Conservation (phyloP, 2,797 vertebrate genomes). For the Syncerus caffer region DNA sequence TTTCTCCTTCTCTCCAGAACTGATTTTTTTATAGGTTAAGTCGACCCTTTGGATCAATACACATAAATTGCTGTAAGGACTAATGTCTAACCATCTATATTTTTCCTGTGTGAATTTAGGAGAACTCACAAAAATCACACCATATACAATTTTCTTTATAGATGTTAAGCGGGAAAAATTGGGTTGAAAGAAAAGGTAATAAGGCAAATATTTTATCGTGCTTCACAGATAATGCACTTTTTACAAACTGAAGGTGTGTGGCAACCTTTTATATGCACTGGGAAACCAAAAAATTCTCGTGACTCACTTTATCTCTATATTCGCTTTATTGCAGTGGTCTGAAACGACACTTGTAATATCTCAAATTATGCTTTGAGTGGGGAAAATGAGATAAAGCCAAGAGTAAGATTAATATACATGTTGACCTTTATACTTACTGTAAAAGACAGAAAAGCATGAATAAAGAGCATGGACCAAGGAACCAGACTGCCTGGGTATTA, state of each 20-base stretch:
- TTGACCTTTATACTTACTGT: background rate
- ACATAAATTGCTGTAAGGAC: background rate
- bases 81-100: background rate
- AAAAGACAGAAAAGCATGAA: background rate
- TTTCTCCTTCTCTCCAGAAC: background rate
- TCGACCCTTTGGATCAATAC: background rate
- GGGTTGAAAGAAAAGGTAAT: background rate
- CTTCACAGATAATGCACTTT: background rate
- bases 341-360: background rate
- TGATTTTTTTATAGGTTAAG: background rate
- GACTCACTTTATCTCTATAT: background rate
- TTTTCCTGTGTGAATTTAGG: background rate
- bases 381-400: background rate
- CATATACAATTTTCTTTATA: background rate
- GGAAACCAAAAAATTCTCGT: background rate
- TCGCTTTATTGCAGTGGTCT: background rate
- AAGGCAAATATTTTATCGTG: background rate
- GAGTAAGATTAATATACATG: background rate
- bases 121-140: background rate
- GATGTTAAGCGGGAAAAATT: background rate
- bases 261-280: background rate
- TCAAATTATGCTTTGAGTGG: background rate
- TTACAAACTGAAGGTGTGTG: background rate
- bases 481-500: background rate
- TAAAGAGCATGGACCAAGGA: background rate